Percentiles rank a stretch among this genome's conserved stretches.
These are phyloP conservation scores for Adela reaumurella DNA, from an alignment of 2,888 invertebrate genomes.

Conservation along the genomic window DNA sequence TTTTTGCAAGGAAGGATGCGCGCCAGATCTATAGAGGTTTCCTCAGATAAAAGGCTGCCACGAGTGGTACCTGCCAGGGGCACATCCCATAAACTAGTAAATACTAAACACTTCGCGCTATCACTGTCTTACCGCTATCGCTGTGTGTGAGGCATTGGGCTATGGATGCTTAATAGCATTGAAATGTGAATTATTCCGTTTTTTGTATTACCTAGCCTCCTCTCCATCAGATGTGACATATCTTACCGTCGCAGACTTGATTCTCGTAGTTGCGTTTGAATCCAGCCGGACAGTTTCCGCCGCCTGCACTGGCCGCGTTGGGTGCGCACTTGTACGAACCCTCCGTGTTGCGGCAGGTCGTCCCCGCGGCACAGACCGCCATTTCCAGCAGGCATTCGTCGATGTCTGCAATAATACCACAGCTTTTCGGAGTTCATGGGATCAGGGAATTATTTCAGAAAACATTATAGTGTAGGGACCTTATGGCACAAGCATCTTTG, in stretches of 20 bases:
- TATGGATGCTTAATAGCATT: no score
- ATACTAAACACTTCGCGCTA: no score
- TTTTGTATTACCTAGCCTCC: neutral
- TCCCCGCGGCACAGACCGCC: conserved; percentile 54
- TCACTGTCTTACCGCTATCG: no score
- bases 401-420: conserved; percentile 72
- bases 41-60: no score
- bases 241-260: conserved; percentile 55
- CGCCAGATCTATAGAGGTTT: no score
- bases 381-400: conserved; percentile 69
- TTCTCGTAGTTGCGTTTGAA: conserved; percentile 53
- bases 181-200: no score
- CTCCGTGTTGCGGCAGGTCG: conserved; percentile 64
- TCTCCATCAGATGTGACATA: neutral
- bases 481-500: neutral
- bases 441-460: no score
- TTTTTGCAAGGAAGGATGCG: no score
- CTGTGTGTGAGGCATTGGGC: no score
- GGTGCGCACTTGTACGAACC: conserved; percentile 64
- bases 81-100: no score
- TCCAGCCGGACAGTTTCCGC: conserved; percentile 50
- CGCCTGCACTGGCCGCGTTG: conserved; percentile 31
- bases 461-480: conserved; percentile 4
- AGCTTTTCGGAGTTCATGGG: no score
- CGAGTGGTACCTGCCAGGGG: no score